Base-by-base conservation (phyloP, 2,888 invertebrate species). In the Augochlorella aurata region DNA sequence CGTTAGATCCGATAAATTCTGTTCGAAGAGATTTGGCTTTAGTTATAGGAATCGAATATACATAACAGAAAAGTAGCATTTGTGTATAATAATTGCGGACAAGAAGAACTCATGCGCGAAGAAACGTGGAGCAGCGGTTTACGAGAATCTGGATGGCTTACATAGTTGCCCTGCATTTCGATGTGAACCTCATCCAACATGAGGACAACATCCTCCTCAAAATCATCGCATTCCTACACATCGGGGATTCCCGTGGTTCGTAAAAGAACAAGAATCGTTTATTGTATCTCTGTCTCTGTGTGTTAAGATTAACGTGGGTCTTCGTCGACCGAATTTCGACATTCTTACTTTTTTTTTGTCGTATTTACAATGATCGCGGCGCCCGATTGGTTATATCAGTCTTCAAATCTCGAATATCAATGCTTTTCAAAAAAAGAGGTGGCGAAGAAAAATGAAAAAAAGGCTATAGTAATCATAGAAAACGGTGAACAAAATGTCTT, bases 211-310 rank as follows among this genome's bases (percentile, higher is more conserved):
- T 93, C 92, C 77, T 93, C 93, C 89, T 92, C 92, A 88, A 91
- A 91, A 90, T 93, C 93, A 90, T 93, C 92, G 87, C 87, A 90
- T 87, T 93, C 93, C 93, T 93, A 92, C 85, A 86, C 81, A 82
- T 67, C 82, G 82, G 45, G 70, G 83, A 84, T 84, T 83, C 71
- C 80, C 89, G 45, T 76, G 81, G 74, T 76, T 73, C 83, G 74
- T 78, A 79, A 70, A 74, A 69, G 65, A 61, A 82, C 61, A 73
- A 58, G 58, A 71, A 63, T 67, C 65, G 61, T 63, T 65, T 65
- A 58, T 49, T 77, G 58, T 58, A 58, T 66, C 7, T 21, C 18
- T 54, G 54, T 68, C 16, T 63, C 29, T 61, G 61, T 24, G 7
- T 58, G 10, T 58, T 7, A 0, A 10, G 38, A 38, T 1, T 38